Evolutionary conservation across 1,140 invertebrate genomes (phyloP), one percentile per base, ranked within the genome.

Genomic region (Arion vulgaris): DNA sequence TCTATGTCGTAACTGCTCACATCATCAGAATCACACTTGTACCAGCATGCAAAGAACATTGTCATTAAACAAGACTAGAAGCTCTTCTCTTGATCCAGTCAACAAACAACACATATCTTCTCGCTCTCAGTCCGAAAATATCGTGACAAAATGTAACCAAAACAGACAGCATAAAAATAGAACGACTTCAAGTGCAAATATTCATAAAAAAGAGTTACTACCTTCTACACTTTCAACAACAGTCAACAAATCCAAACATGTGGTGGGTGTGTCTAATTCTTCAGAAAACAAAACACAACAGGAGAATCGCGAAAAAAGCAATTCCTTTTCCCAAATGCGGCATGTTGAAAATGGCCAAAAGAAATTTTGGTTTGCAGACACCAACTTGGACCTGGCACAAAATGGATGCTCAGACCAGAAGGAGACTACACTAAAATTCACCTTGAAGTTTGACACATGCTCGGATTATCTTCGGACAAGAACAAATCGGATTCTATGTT

Each of bases 401-500:
- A 49, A 45, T 7, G n/a, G 74, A 57, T 53, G 19, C 71, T 39
- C 74, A 23, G 57, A 62, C 28, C 9, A 71, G 5, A 15, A 71
- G 26, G 68, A 80, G 9, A 71, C 66, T 9, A 36, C 62, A 39
- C 36, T 80, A n/a, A 80, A 69, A 51, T 80, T 80, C 66, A 69
- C 78, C 26, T 51, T 80, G 32, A 69, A 71, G 45, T 80, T 57
- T 51, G 78, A 80, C 68, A 80, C 78, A 32, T 69, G 78, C 28
- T 32, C 66, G 76, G 76, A 49, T 15, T 49, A 76, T 36, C 38
- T 4, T 53, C 74, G 15, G 0, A 41, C 38, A 80, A 34, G 78
- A 80, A 49, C 78, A 80, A 51, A 71, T 71, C 32, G 78, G 78
- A 32, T 80, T 80, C 32, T 80, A 71, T 71, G 78, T 80, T n/a